Conservation (phyloP, 2,888 invertebrate genomes). For the Odontocerum albicorne region DNA sequence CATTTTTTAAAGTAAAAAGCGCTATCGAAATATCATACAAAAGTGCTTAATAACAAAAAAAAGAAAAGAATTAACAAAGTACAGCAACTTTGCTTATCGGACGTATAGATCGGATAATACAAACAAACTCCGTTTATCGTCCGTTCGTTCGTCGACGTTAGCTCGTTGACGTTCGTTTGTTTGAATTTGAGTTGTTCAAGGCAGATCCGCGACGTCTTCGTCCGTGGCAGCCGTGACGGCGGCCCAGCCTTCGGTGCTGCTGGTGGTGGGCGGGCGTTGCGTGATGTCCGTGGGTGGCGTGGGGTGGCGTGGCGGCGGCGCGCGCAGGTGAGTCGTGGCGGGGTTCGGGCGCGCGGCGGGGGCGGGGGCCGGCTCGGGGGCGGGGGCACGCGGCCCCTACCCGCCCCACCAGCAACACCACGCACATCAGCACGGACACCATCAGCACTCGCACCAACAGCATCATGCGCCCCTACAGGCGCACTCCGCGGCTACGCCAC, state of each 20-base stretch:
- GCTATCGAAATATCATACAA: no score
- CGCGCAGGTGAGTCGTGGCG: conserved; percentile 29
- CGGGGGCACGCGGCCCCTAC: conserved; percentile 50
- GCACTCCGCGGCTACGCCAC: conserved; percentile 53
- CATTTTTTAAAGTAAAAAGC: no score
- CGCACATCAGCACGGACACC: conserved; percentile 37
- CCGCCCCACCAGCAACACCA: conserved; percentile 36
- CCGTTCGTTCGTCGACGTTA: background rate
- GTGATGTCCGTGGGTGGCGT: conserved; percentile 17
- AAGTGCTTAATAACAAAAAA: no score
- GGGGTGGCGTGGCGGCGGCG: conserved; percentile 21
- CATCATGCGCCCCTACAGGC: conserved; percentile 48
- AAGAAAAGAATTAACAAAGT: background rate
- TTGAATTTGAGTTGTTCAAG: no score
- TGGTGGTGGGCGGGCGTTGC: conserved; percentile 13
- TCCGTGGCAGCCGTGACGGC: conserved; percentile 7
- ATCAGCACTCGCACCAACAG: conserved; percentile 31
- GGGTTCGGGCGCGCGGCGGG: conserved; percentile 31
- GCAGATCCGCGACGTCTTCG: background rate
- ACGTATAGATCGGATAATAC: background rate
- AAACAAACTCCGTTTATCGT: background rate
- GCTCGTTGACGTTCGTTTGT: no score
- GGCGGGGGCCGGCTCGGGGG: conserved; percentile 37
- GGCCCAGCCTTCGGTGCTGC: conserved; percentile 16
- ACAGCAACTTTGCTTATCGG: background rate